Base-by-base conservation (phyloP, 2,888 invertebrate species). In the Laspeyria flexula region DNA sequence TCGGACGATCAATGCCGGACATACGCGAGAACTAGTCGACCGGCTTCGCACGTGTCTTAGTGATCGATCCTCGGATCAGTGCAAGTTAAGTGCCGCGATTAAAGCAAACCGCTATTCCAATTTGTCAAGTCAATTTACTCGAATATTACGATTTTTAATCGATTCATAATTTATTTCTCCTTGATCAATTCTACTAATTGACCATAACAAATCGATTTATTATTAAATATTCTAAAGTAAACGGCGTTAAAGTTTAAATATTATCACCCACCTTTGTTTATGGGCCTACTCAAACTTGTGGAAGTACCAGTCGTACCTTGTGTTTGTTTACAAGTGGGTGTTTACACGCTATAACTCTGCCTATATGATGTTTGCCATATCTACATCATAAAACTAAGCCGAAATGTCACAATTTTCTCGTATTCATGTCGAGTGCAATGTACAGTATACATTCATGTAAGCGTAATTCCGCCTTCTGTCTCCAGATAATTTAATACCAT, bases 1-100 rank as follows among this genome's bases (percentile, higher is more conserved):
- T 74, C 74, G 77, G 76, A 63, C 75, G 77, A 85, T 81, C 85
- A 84, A 83, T 84, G 81, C 85, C 81, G 90, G 90, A 90, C 91
- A 88, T 77, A 80, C 81, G 81, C 77, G 71, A 77, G 70, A 67
- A 77, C 70, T 69, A 72, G 71, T 72, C 81, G 80, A 78, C 77
- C 77, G 83, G 73, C 71, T 75, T 37, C 68, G 55, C 71, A 68
- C 77, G 71, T 60, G 61, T 57, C 44, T 37, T 9, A 41, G 12
- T 31, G 39, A 38, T 50, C 16, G 39, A 38, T 50, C 16, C 43
- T 60, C 45, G 18, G 27, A 51, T 47, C 50, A 46, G 59, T 56
- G 45, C 45, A 53, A 60, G 48, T 60, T 51, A 50, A 64, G 60
- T 69, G 55, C 54, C 52, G 67, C 67, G 56, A 59, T 49, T n/a